phyloP scores from a whole-genome alignment of 2,797 vertebrate genomes.

The Spatula clypeata region DNA sequence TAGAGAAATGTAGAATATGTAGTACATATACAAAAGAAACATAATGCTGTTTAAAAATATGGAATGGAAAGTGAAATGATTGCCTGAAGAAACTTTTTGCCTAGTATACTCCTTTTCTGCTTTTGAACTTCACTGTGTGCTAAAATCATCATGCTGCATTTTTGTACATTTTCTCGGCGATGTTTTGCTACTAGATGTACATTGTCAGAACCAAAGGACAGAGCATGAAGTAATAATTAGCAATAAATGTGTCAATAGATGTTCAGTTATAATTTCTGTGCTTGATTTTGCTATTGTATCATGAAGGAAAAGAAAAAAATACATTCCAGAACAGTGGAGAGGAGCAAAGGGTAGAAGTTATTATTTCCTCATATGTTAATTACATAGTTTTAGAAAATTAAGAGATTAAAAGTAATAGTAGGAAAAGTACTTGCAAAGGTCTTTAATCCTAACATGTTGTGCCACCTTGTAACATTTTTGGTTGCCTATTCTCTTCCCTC shows the following conservation, averaged over 20 bases:
- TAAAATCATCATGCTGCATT: background rate
- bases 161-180: background rate
- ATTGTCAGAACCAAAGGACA: background rate
- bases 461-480: background rate
- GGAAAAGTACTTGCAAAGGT: background rate
- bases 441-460: accelerated
- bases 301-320: background rate
- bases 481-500: background rate
- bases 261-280: background rate
- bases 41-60: background rate
- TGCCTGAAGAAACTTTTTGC: background rate
- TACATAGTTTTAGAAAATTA: background rate
- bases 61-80: background rate
- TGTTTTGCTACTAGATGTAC: background rate
- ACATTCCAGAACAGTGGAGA: background rate
- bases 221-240: slow-evolving; percentile 20
- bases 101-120: background rate
- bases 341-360: background rate
- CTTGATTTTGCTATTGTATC: background rate
- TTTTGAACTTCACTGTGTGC: background rate
- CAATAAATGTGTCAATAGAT: background rate
- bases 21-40: background rate
- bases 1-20: background rate
- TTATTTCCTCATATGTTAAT: background rate
- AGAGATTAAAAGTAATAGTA: background rate